phyloP scores from a whole-genome alignment of 2,888 invertebrate species.

The Himalopsyche japonica region DNA sequence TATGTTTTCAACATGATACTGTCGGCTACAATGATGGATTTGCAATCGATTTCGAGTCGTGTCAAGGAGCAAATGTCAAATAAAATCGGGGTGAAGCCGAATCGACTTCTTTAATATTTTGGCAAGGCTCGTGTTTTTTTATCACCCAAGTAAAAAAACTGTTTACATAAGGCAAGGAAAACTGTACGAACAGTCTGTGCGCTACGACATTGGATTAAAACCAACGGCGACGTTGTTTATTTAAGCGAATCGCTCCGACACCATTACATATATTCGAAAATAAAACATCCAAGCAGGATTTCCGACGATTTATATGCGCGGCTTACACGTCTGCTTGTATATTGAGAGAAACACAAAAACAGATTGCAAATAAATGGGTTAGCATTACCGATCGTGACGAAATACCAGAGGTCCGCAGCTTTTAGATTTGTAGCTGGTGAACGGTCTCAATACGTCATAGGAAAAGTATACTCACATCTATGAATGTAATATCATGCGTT shows the following conservation, averaged over 20 bases:
- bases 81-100: neutral
- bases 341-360: slow-evolving; percentile 13
- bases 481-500: slow-evolving; percentile 32
- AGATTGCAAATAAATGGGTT: slow-evolving; percentile 26
- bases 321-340: slow-evolving; percentile 5
- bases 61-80: neutral
- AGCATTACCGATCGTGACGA: slow-evolving; percentile 33
- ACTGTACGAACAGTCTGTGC: slow-evolving; percentile 8
- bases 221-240: slow-evolving; percentile 30
- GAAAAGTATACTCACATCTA: slow-evolving; percentile 29
- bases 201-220: slow-evolving; percentile 14
- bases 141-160: slow-evolving; percentile 10
- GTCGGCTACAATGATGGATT: neutral
- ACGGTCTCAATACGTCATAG: slow-evolving; percentile 12
- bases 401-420: slow-evolving; percentile 16
- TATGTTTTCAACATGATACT: neutral
- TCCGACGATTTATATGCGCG: slow-evolving; percentile 13
- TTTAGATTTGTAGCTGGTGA: slow-evolving; percentile 4
- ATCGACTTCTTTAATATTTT: neutral
- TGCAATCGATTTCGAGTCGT: neutral
- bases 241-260: slow-evolving; percentile 28
- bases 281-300: slow-evolving; percentile 8
- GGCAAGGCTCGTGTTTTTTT: neutral
- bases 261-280: slow-evolving; percentile 28
- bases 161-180: slow-evolving; percentile 24